Evolutionary conservation across 2,888 invertebrate genomes (phyloP), one percentile per base, ranked within the genome.

Genomic region (Gibbula magus): DNA sequence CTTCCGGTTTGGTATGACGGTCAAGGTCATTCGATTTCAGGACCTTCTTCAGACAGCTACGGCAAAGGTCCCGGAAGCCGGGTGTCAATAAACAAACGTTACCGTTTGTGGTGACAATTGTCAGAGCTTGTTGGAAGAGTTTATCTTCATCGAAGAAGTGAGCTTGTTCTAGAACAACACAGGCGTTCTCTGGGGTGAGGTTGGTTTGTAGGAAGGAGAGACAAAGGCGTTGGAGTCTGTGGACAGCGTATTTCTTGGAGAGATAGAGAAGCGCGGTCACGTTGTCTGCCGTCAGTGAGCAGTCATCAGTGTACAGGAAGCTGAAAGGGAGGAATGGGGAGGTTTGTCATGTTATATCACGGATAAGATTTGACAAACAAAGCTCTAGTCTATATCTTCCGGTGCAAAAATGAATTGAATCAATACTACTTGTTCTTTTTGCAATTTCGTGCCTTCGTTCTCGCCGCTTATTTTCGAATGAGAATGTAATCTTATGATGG

Each of bases 151-250:
- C 66, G 18, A 79, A 66, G 35, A 61, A 5, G 7, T 66, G n/a
- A 13, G 75, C 75, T 35, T 79, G 79, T n/a, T 51, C 32, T 18
- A 79, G 39, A 18, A 79, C 67, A 32, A 53, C n/a, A 75, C 79
- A 79, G 10, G 66, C 79, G 10, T 45, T 79, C 1, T 66, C 75
- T 18, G 75, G n/a, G 13, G 66, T 51, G n/a, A 79, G n/a, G 13
- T 75, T 18, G 22, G 54, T 32, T 25, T 45, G 7, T 13, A 75
- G 32, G 67, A 66, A 79, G 18, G 61, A 29, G 18, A 20, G n/a
- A n/a, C n/a, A n/a, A n/a, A n/a, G n/a, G n/a, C n/a, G n/a, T n/a
- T n/a, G n/a, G n/a, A n/a, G 25, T n/a, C 61, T 56, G n/a, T 7
- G 61, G n/a, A 67, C 32, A 32, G 51, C 45, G 51, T 79, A 79